Conservation (phyloP, 2,888 invertebrate genomes). For the Lasioglossum morio region DNA sequence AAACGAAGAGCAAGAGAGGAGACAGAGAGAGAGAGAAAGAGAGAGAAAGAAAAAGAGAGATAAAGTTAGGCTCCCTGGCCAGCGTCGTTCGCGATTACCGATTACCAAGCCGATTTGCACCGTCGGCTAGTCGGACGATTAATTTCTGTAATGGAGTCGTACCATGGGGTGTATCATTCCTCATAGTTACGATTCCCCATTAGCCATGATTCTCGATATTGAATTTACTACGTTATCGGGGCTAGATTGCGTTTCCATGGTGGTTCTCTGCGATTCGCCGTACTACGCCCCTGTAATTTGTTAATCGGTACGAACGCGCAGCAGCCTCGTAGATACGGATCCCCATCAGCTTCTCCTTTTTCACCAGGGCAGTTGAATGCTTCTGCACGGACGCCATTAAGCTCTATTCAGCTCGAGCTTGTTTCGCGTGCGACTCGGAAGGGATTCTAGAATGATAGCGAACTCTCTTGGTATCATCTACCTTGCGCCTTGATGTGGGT, state of each 20-base stretch:
- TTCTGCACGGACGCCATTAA: conserved; percentile 15
- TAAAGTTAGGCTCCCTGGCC: too few relatives aligned
- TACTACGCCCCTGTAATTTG: conserved; percentile 45
- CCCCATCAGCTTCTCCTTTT: not conserved
- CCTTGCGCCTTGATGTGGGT: not conserved
- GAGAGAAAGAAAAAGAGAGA: too few relatives aligned
- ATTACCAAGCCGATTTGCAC: conserved; percentile 67
- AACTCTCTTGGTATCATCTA: not conserved
- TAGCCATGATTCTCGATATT: conserved; percentile 57
- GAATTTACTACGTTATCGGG: conserved; percentile 53
- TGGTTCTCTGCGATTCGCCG: conserved; percentile 30
- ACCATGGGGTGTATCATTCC: conserved; percentile 46
- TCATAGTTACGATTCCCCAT: conserved; percentile 51
- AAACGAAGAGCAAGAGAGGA: not conserved
- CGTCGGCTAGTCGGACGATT: conserved; percentile 57
- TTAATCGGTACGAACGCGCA: conserved; percentile 10
- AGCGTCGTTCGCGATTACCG: conserved; percentile 36
- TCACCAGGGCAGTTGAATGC: not conserved
- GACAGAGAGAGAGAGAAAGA: too few relatives aligned
- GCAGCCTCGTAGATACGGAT: not conserved
- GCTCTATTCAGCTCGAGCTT: not conserved
- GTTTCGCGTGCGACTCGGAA: not conserved
- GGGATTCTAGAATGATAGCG: not conserved
- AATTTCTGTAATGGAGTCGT: conserved; percentile 66
- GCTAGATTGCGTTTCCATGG: conserved; percentile 25